Percentiles rank a stretch among this genome's conserved stretches.
These are phyloP conservation scores for Pandemis cinnamomeana DNA, from an alignment of 2,888 invertebrate species.

Conservation along the genomic window DNA sequence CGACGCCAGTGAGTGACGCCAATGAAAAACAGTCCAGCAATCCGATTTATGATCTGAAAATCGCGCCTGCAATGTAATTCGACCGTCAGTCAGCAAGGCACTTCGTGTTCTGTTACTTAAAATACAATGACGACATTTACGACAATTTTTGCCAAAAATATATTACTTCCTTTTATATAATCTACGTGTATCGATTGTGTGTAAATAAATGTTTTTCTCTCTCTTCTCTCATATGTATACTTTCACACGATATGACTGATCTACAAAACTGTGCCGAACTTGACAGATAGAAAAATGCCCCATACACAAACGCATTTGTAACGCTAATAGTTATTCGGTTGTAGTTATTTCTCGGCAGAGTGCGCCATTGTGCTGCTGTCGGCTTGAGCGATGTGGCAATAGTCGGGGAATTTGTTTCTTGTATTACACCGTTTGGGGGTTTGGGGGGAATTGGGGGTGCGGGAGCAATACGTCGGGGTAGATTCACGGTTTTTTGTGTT, in stretches of 20 bases:
- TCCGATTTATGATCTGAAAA: no score
- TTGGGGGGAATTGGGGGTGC: conserved; percentile 6
- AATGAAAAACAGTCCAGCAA: no score
- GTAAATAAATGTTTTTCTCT: background rate
- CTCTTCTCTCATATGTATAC: no score
- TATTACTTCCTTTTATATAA: no score
- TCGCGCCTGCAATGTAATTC: no score
- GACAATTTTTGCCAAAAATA: no score
- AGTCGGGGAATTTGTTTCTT: conserved; percentile 17
- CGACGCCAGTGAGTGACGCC: no score
- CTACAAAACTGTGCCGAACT: conserved; percentile 28
- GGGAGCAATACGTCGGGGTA: background rate
- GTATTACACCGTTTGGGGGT: conserved; percentile 16
- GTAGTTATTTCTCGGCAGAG: conserved; percentile 39
- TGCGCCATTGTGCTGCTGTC: conserved; percentile 42
- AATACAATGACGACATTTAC: no score
- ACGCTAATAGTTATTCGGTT: conserved; percentile 56
- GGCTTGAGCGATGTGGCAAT: conserved; percentile 36
- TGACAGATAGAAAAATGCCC: conserved; percentile 51
- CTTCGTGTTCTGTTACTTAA: no score
- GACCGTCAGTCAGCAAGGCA: no score
- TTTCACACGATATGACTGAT: background rate
- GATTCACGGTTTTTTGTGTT: no score
- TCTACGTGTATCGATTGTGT: no score
- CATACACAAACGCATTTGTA: conserved; percentile 60